phyloP scores from a whole-genome alignment of 2,113 vertebrate genomes.

The Corythoichthys intestinalis region DNA sequence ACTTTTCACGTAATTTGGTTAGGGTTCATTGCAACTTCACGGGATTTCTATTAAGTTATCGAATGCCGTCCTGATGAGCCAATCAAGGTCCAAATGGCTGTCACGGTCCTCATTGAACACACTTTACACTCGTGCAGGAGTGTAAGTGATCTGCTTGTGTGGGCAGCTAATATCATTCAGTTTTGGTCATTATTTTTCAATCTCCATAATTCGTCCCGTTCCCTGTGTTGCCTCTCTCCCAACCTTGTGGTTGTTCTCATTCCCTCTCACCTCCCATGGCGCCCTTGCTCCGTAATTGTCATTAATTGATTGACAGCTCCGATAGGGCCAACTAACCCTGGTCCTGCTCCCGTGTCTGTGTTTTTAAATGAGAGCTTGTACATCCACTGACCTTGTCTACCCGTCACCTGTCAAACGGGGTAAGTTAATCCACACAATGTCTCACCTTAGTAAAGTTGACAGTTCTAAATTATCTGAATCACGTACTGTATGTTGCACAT shows the following conservation, averaged over 20 bases:
- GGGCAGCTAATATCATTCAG: constrained; percentile 66
- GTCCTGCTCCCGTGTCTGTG: constrained; percentile 90
- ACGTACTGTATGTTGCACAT: constrained; percentile 25
- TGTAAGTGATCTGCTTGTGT: constrained; percentile 68
- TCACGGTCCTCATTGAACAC: constrained; percentile 40
- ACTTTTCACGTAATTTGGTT: constrained; percentile 26
- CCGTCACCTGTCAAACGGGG: constrained; percentile 86
- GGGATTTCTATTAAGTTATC: constrained; percentile 31
- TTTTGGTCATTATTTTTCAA: constrained; percentile 76
- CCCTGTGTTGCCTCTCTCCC: constrained; percentile 71
- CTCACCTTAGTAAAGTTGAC: constrained; percentile 60
- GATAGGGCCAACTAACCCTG: constrained; percentile 94
- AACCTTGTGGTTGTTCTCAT: constrained; percentile 84
- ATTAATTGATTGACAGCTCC: constrained; percentile 99
- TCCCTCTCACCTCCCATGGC: constrained; percentile 82
- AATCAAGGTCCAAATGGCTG: constrained; percentile 35
- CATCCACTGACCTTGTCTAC: constrained; percentile 93
- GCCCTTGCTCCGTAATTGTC: constrained; percentile 98
- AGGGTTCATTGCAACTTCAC: constrained; percentile 18
- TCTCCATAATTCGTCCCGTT: constrained; percentile 76
- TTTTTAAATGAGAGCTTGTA: constrained; percentile 98
- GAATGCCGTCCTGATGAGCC: constrained; percentile 42
- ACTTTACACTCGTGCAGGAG: constrained; percentile 39
- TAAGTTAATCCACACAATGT: constrained; percentile 63
- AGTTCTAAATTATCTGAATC: constrained; percentile 59